Conservation (phyloP, 2,797 vertebrate genomes). For the Semotilus atromaculatus region DNA sequence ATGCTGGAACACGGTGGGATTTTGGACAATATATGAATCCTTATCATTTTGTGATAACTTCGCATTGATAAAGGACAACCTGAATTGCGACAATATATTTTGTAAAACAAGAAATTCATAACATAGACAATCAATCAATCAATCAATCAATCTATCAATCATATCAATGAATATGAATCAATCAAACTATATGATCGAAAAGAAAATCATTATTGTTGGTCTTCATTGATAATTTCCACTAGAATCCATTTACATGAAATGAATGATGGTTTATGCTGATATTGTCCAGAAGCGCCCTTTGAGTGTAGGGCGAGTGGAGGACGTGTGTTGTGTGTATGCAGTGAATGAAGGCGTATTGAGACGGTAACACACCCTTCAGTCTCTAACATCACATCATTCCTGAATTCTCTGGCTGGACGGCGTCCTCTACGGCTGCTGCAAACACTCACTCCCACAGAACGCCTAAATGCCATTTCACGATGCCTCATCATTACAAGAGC, state of each 20-base stretch:
- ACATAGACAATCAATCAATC: neutral
- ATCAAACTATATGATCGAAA: neutral
- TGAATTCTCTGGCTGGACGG: neutral
- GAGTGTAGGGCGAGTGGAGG: neutral
- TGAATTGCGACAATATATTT: neutral
- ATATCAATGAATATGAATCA: too few relatives aligned
- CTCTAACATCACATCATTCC: neutral
- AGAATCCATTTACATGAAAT: neutral
- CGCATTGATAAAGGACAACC: neutral
- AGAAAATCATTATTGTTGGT: neutral
- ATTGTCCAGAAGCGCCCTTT: neutral
- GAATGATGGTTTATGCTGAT: neutral
- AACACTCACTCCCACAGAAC: neutral
- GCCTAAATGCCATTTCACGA: neutral
- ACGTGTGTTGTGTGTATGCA: neutral
- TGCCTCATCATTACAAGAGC: constrained; percentile 7
- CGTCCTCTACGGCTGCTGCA: neutral
- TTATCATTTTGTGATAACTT: neutral
- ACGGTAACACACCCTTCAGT: neutral
- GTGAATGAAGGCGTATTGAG: neutral
- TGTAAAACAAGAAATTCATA: neutral
- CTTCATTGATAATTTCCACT: neutral
- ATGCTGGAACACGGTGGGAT: neutral
- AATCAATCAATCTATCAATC: neutral
- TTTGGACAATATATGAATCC: neutral